phyloP scores from a whole-genome alignment of 2,888 invertebrate species.

The Hypselothyrea guttata region DNA sequence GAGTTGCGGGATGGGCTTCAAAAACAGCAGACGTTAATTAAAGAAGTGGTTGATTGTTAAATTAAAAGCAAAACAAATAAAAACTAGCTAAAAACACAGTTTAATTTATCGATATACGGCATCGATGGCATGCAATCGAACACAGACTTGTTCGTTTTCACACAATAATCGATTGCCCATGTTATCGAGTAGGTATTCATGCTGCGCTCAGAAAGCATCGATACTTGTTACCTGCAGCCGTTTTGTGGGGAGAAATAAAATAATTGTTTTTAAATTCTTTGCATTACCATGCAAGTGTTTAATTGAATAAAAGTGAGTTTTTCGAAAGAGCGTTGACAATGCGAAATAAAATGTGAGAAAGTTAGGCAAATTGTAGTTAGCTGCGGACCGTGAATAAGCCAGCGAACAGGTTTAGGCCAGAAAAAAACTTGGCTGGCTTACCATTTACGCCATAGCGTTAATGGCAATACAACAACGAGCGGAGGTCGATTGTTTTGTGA shows the following conservation, averaged over 20 bases:
- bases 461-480: conserved; percentile 61
- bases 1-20: conserved; percentile 69
- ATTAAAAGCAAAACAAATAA: neutral
- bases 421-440: conserved; percentile 73
- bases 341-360: neutral
- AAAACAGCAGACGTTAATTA: conserved; percentile 55
- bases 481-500: conserved; percentile 74
- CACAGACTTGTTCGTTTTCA: too few species aligned
- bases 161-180: conserved; percentile 11
- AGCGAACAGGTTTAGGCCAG: conserved; percentile 75
- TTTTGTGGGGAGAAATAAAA: conserved; percentile 54
- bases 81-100: neutral
- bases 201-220: conserved; percentile 52
- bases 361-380: conserved; percentile 7
- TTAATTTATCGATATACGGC: conserved; percentile 33
- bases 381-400: conserved; percentile 54
- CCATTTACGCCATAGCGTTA: conserved; percentile 73
- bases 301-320: conserved; percentile 51
- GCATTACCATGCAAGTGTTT: conserved; percentile 50
- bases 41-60: conserved; percentile 43
- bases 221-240: conserved; percentile 57
- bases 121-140: too few species aligned
- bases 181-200: conserved; percentile 38
- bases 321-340: neutral
- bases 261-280: conserved; percentile 52